Evolutionary conservation across 2,113 vertebrate species (phyloP), one percentile per base, ranked within the genome.

Genomic region (Brienomyrus longianalis): DNA sequence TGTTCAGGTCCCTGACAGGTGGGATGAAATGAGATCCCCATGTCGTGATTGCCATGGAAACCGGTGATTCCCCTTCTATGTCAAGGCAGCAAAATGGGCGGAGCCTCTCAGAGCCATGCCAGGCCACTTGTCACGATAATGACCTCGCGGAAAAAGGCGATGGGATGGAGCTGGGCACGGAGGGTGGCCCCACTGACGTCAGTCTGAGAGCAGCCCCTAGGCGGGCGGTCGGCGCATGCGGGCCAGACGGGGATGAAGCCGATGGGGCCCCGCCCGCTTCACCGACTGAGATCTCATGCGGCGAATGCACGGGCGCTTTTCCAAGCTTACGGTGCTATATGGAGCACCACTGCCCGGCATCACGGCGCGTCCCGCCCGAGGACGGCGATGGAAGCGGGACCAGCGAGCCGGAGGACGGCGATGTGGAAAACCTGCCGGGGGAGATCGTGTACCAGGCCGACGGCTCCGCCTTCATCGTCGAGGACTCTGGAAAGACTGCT

Each of bases 1-100:
- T 95, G 95, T 94, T 94, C 95, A 99, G 98, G 98, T 98, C 98
- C 98, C 98, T 99, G 97, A 98, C 97, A 98, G 97, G 97, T 97
- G 97, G 97, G 98, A 99, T 99, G 98, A 99, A 98, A 99, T 99
- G 98, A 99, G 97, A 99, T 97, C 98, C 98, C 96, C 97, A 98
- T 98, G 98, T 98, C 98, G 98, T 96, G 97, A 98, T 98, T 97
- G 96, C 97, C 97, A 99, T 99, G 98, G 98, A 99, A 99, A 99
- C 98, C 97, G 99, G 97, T 99, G 98, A 99, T 97, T 99, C 98
- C 96, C 97, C 98, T 97, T 97, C 97, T 97, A 97, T 99, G 96
- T 98, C 97, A 97, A 98, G 98, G 97, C 98, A 98, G 97, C 98
- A 99, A 98, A 97, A 99, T 99, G 98, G 98, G 97, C 98, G 98